These are phyloP conservation scores for Phalacrocorax aristotelis DNA, from an alignment of 2,113 vertebrate species.

Conservation along the genomic window DNA sequence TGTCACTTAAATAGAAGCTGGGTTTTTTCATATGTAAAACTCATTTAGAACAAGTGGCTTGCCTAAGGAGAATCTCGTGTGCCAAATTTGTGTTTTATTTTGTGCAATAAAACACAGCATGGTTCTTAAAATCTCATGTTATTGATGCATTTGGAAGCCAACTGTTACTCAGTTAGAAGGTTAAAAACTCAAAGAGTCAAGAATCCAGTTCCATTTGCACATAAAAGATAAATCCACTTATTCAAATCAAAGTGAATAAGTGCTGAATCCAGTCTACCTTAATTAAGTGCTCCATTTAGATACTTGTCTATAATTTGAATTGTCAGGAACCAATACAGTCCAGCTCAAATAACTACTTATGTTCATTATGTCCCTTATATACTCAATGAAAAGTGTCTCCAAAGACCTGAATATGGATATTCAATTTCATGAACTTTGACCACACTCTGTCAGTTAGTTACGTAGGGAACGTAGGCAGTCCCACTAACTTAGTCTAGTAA, in stretches of 20 bases:
- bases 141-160: neutral
- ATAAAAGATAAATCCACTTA: neutral
- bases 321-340: neutral
- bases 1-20: neutral
- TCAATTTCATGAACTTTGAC: neutral
- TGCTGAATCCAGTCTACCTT: neutral
- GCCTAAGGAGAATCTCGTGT: neutral
- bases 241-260: neutral
- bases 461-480: accelerated
- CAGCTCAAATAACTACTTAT: neutral
- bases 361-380: neutral
- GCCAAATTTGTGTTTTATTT: neutral
- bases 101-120: neutral
- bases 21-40: accelerated
- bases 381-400: neutral
- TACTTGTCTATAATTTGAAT: neutral
- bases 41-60: neutral
- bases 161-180: neutral
- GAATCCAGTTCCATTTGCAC: neutral
- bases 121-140: neutral
- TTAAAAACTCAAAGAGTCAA: neutral
- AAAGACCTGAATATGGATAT: neutral
- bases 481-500: neutral
- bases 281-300: neutral
- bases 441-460: neutral